Conservation (phyloP, 2,113 vertebrate genomes). For the Aegithalos caudatus region DNA sequence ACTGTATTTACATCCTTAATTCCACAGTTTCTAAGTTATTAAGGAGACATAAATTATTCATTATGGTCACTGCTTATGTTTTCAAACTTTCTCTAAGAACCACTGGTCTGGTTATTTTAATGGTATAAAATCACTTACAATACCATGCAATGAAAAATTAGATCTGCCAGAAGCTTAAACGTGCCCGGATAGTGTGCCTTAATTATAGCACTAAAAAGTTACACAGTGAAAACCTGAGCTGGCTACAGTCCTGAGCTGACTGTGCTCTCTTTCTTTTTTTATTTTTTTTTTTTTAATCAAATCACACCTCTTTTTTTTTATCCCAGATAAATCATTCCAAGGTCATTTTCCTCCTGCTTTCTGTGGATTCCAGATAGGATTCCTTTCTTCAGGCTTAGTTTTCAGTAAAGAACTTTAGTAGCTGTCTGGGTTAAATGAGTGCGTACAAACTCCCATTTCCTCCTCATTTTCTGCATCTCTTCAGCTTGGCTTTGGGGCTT, state of each 20-base stretch:
- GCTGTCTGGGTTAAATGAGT: neutral
- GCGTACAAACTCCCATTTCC: neutral
- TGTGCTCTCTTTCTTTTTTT: neutral
- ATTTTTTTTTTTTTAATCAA: neutral
- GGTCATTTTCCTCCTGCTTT: neutral
- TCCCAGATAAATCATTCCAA: neutral
- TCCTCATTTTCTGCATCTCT: neutral
- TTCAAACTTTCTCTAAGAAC: neutral
- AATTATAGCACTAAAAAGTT: neutral
- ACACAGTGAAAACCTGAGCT: neutral
- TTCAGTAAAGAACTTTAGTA: neutral
- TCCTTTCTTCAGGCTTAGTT: neutral
- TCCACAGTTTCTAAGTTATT: neutral
- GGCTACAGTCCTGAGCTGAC: neutral
- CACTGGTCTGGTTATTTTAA: neutral
- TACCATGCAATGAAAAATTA: neutral
- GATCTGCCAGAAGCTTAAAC: neutral
- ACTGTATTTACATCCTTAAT: neutral
- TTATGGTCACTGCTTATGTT: neutral
- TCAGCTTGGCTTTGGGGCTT: neutral
- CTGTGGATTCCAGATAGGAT: neutral
- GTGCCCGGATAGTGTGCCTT: neutral
- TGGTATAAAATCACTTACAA: neutral
- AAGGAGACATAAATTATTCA: neutral
- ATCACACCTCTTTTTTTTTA: neutral